Conservation (phyloP, 2,113 vertebrate species). For the Rallus limicola region DNA sequence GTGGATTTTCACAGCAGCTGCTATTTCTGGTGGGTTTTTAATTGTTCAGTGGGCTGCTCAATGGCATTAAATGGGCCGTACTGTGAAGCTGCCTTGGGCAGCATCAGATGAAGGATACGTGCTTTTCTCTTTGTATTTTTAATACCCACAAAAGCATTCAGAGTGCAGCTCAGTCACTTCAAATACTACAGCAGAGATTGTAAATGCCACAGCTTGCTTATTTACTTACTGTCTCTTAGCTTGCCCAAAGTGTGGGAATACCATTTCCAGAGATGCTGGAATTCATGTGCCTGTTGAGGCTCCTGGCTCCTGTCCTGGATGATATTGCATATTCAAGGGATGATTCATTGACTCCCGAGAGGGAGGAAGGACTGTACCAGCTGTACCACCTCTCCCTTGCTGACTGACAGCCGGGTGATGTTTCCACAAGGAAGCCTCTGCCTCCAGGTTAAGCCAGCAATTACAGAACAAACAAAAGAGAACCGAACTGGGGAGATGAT, state of each 20-base stretch:
- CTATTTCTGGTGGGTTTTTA: constrained; percentile 51
- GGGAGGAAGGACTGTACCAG: constrained; percentile 63
- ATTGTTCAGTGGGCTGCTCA: constrained; percentile 46
- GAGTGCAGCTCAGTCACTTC: constrained; percentile 36
- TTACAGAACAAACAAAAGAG: constrained; percentile 42
- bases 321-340: constrained; percentile 67
- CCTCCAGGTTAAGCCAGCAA: constrained; percentile 57
- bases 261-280: constrained; percentile 61
- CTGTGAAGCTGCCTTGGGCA: constrained; percentile 42
- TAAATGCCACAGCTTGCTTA: constrained; percentile 60
- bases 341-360: constrained; percentile 52
- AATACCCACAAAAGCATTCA: not conserved
- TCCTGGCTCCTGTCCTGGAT: constrained; percentile 65
- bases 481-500: constrained; percentile 10
- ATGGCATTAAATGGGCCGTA: constrained; percentile 59
- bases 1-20: not conserved
- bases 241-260: constrained; percentile 64
- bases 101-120: not conserved
- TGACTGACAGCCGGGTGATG: constrained; percentile 36
- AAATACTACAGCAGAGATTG: constrained; percentile 54
- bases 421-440: constrained; percentile 51
- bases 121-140: not conserved
- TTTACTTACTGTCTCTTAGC: constrained; percentile 56
- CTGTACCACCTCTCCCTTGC: constrained; percentile 43
- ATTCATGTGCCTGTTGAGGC: constrained; percentile 55